These are phyloP conservation scores for Acrocephalus scirpaceus DNA, from an alignment of 2,797 vertebrate species.

Conservation along the genomic window DNA sequence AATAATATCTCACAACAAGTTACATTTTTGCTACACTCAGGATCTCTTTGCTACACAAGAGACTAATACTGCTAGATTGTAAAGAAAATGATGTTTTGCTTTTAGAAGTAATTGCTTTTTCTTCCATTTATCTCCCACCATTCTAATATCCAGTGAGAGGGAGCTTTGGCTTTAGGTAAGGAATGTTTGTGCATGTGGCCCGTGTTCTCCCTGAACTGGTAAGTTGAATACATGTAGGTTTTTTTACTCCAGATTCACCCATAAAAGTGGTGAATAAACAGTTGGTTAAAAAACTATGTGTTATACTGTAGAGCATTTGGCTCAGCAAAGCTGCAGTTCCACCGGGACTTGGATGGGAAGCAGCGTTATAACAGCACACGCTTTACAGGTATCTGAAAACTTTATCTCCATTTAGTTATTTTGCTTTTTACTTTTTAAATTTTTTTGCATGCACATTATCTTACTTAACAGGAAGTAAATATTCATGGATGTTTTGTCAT, in stretches of 20 bases:
- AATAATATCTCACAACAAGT: neutral
- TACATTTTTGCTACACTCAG: neutral
- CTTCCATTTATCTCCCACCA: neutral
- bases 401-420: neutral
- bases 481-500: constrained; percentile 13
- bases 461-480: constrained; percentile 11
- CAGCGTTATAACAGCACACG: neutral
- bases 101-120: neutral
- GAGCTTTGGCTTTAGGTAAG: neutral
- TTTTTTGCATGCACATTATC: neutral
- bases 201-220: neutral
- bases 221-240: neutral
- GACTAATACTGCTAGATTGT: neutral
- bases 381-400: neutral
- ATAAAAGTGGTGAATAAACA: neutral
- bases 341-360: neutral
- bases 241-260: neutral
- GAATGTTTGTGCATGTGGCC: neutral
- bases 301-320: neutral
- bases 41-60: neutral
- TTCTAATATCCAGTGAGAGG: neutral
- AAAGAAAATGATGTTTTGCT: neutral
- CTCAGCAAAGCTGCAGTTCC: neutral
- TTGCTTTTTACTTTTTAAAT: neutral
- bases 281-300: neutral